phyloP scores from a whole-genome alignment of 2,888 invertebrate species.

The Drosophila barbarae region DNA sequence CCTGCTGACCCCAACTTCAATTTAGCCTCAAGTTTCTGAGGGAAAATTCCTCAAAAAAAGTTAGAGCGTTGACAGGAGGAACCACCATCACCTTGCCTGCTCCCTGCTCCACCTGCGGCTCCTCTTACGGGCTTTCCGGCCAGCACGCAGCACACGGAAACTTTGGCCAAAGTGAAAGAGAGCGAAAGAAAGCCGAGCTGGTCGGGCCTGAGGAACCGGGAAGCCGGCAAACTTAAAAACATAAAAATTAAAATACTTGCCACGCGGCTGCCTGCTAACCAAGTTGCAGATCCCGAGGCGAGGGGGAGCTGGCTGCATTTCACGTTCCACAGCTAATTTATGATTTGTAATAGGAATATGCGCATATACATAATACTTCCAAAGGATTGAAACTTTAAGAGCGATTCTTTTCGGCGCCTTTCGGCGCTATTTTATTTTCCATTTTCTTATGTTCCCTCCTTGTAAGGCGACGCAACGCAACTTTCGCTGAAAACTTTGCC shows the following conservation, averaged over 20 bases:
- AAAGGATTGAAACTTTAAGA: constrained; percentile 46
- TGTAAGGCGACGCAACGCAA: constrained; percentile 24
- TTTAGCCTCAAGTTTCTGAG: constrained; percentile 22
- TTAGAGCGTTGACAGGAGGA: constrained; percentile 41
- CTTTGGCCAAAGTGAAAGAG: constrained; percentile 37
- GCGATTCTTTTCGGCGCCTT: constrained; percentile 3
- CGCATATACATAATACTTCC: constrained; percentile 18
- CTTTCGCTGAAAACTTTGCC: constrained; percentile 54
- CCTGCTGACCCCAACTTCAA: constrained; percentile 50
- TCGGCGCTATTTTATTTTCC: constrained; percentile 6
- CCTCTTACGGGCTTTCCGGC: constrained; percentile 24
- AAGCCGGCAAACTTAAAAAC: constrained; percentile 49
- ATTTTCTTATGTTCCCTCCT: constrained; percentile 2
- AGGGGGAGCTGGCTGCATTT: constrained; percentile 7
- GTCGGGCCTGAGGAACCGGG: constrained; percentile 21
- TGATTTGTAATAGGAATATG: constrained; percentile 46
- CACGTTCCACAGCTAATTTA: constrained; percentile 65
- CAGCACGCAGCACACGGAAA: constrained; percentile 67
- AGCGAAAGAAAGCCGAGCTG: constrained; percentile 26
- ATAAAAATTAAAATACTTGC: constrained; percentile 69
- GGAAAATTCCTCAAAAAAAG: constrained; percentile 20
- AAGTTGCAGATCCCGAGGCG: constrained; percentile 31
- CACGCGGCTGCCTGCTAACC: constrained; percentile 59
- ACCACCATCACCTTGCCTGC: constrained; percentile 19
- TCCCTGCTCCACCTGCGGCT: constrained; percentile 15